Conservation (phyloP, 2,113 vertebrate genomes). For the Cacatua alba region DNA sequence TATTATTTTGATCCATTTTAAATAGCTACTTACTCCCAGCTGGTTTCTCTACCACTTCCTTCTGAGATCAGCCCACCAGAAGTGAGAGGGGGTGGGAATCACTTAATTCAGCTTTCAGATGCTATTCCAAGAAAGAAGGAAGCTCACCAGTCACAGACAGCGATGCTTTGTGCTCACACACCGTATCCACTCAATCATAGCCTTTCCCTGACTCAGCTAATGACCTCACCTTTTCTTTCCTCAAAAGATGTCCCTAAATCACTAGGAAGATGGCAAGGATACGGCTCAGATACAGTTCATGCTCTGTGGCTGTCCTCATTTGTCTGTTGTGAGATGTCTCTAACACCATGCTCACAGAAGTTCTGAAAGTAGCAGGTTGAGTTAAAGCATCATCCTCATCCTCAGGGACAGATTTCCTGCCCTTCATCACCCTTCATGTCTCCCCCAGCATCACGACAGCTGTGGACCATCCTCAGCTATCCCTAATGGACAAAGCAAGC, state of each 20-base stretch:
- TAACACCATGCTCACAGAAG: background rate
- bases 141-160: background rate
- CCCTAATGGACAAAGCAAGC: background rate
- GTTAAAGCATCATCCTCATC: background rate
- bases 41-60: conserved; percentile 28
- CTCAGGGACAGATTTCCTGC: background rate
- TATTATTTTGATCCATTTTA: background rate
- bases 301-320: background rate
- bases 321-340: background rate
- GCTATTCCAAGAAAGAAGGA: conserved; percentile 6
- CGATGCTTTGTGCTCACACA: background rate
- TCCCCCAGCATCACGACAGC: fast-evolving
- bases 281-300: background rate
- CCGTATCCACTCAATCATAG: background rate
- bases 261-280: background rate
- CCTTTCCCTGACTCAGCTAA: background rate
- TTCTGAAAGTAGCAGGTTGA: background rate
- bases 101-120: background rate
- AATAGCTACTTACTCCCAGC: conserved; percentile 4
- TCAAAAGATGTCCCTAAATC: background rate
- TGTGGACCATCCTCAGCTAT: background rate
- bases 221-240: background rate
- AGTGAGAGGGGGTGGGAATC: conserved; percentile 3
- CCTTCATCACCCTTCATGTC: background rate
- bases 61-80: conserved; percentile 41